Base-by-base conservation (phyloP, 2,888 invertebrate genomes). In the Cephus pulcher region DNA sequence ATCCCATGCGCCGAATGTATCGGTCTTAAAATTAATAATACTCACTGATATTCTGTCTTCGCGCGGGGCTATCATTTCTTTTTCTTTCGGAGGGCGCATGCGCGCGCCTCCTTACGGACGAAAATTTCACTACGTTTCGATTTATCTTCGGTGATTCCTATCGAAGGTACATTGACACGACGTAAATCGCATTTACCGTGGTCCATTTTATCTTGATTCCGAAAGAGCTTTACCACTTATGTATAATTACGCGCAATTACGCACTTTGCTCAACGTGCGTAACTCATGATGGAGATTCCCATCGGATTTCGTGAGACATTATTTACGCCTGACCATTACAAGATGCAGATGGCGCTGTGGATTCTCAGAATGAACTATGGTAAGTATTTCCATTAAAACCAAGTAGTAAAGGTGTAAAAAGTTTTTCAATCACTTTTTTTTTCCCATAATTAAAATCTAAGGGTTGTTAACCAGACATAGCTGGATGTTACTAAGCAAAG, bases 21-120 rank as follows among this genome's bases (percentile, higher is more conserved):
- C 79, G 76, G 71, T 35, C 56, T 74, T 76, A 79, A 80, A 84
- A 86, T 86, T 85, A 84, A 85, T 85, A 84, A 80, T 80, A 78
- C 83, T 69, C 76, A 80, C 56, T 73, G 32, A 34, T 32, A 30
- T 35, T 74, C 74, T 74, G 74, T 74, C 35, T 34, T 74, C 74
- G 74, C 35, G n/a, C 37, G 35, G n/a, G n/a, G 56, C 56, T 56
- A 56, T 6, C 23, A 23, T 56, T 56, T 56, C 23, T 56, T 56
- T 56, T 56, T 56, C 23, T 34, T 11, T 34, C 35, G 74, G 3
- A 34, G 11, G 9, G 34, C 37, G 34, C 74, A 74, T 34, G 34
- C 74, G 34, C 37, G 34, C 23, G 23, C 34, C 23, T 35, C 23
- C 71, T 15, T 30, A 30, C 40, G 56, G 9, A 23, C 2, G 9